Evolutionary conservation across 2,888 invertebrate species (phyloP).

Genomic region (Nysson spinosus): DNA sequence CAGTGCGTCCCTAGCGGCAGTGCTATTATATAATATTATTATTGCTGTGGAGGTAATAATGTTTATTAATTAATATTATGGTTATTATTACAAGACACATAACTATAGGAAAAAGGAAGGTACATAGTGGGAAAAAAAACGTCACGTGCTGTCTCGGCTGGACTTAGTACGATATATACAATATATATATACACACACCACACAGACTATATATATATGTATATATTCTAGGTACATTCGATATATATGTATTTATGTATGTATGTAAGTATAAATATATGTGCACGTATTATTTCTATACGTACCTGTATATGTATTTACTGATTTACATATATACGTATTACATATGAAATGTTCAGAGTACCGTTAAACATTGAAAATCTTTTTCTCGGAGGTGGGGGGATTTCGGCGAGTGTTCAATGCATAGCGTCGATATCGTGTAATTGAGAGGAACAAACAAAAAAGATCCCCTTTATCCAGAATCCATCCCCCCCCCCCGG

Average conservation of each 20-base stretch:
- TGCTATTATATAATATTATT: conserved; percentile 69
- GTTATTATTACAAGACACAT: conserved; percentile 67
- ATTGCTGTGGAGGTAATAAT: conserved; percentile 71
- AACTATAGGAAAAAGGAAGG: conserved; percentile 61
- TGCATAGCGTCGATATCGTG: conserved; percentile 64
- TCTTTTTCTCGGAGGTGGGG: conserved; percentile 58
- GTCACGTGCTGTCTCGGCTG: conserved; percentile 57
- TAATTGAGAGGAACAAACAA: no score
- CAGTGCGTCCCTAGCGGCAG: conserved; percentile 62
- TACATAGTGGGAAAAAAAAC: conserved; percentile 46
- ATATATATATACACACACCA: no score
- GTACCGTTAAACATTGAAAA: conserved; percentile 61
- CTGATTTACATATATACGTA: no score
- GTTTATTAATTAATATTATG: conserved; percentile 71
- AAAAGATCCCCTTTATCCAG: conserved; percentile 66
- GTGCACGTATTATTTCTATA: no score
- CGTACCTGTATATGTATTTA: no score
- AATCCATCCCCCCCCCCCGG: no score
- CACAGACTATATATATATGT: no score
- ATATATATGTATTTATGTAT: conserved; percentile 39
- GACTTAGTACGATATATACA: conserved; percentile 58
- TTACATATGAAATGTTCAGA: conserved; percentile 57
- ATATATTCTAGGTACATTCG: conserved; percentile 52
- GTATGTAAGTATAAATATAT: no score
- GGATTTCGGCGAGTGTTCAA: conserved; percentile 65